Evolutionary conservation across 2,797 vertebrate species (phyloP).

Genomic region (Knipowitschia caucasica): DNA sequence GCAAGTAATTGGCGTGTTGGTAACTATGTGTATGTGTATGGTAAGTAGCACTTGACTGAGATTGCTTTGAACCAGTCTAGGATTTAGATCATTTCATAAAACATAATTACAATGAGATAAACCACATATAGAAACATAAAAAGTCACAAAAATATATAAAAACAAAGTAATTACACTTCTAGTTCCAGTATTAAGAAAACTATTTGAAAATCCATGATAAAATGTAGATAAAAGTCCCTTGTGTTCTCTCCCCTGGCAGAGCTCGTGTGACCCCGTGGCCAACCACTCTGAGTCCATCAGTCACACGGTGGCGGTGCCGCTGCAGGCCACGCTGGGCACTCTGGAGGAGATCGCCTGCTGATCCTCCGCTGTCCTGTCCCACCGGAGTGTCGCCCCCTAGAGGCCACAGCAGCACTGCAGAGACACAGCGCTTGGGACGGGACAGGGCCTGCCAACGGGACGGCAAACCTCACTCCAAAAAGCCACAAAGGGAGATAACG

Average conservation of each 20-base stretch:
- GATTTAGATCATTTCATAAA: no score
- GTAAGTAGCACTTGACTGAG: no score
- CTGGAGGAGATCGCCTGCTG: constrained; percentile 98
- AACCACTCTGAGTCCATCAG: constrained; percentile 96
- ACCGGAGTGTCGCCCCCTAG: constrained; percentile 47
- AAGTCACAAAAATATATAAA: no score
- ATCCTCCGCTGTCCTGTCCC: constrained; percentile 58
- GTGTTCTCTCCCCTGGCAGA: constrained; percentile 66
- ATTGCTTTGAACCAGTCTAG: no score
- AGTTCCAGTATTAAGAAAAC: no score
- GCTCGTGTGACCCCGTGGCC: constrained; percentile 90
- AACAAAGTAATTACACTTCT: no score
- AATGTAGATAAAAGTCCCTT: background rate
- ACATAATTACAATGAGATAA: no score
- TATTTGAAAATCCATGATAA: background rate
- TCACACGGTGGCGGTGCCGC: constrained; percentile 93
- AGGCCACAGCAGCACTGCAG: constrained; percentile 30
- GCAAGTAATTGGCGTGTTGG: no score
- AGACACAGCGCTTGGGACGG: constrained; percentile 25
- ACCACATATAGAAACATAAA: no score
- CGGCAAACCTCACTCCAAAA: constrained; percentile 47
- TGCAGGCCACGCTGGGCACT: constrained; percentile 92
- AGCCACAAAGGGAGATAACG: constrained; percentile 61
- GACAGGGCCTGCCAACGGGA: constrained; percentile 33
- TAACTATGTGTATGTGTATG: no score